Evolutionary conservation across 2,113 vertebrate genomes (phyloP).

Genomic region (Microcebus murinus): DNA sequence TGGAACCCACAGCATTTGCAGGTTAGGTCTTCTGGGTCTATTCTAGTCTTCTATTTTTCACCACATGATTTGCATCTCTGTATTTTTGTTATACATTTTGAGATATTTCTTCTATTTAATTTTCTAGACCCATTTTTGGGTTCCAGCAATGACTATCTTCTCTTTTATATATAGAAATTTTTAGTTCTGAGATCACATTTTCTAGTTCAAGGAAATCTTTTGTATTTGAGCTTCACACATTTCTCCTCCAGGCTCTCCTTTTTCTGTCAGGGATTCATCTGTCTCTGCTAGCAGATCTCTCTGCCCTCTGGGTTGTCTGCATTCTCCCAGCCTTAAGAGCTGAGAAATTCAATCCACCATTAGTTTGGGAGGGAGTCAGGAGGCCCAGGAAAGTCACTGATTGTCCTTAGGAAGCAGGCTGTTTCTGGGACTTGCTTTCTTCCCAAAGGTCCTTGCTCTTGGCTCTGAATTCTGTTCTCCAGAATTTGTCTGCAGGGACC

Average conservation of each 20-base stretch:
- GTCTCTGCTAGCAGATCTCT: not conserved
- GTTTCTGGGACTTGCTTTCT: not conserved
- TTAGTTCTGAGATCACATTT: constrained; percentile 11
- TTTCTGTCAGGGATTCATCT: not conserved
- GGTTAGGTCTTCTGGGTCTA: not conserved
- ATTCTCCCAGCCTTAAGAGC: not conserved
- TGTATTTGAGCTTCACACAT: not conserved
- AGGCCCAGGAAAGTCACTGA: not conserved
- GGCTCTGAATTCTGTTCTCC: not conserved
- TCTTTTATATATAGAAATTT: not conserved
- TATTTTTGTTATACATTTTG: constrained; percentile 58
- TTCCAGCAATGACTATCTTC: not conserved
- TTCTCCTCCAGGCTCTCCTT: not conserved
- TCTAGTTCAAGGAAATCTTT: constrained; percentile 26
- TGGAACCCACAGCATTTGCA: constrained; percentile 30
- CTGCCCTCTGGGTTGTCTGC: not conserved
- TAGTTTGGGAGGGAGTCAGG: not conserved
- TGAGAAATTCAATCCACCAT: not conserved
- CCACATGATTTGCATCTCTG: constrained; percentile 62
- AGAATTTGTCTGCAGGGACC: not conserved
- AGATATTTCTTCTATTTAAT: constrained; percentile 36
- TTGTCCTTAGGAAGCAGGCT: not conserved
- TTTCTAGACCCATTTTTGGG: not conserved
- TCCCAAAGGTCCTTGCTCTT: not conserved
- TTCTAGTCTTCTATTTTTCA: constrained; percentile 38